These are phyloP conservation scores for Neogale vison DNA, from an alignment of 2,113 vertebrate species.

Conservation along the genomic window DNA sequence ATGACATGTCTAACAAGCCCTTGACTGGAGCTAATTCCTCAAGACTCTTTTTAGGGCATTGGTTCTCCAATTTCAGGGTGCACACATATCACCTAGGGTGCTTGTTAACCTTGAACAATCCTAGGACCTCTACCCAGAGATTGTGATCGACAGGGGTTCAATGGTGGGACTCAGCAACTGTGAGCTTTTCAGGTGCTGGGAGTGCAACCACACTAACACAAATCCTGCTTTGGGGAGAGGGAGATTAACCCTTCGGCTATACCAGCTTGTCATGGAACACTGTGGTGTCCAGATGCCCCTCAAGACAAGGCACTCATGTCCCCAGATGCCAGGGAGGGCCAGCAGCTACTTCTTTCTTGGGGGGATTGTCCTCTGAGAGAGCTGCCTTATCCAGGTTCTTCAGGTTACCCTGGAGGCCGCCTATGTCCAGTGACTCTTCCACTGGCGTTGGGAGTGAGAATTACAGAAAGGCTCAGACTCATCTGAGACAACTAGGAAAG, in stretches of 20 bases:
- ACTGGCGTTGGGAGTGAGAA: not conserved
- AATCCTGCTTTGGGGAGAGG: not conserved
- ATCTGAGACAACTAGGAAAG: not conserved
- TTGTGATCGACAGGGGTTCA: not conserved
- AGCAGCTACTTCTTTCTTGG: not conserved
- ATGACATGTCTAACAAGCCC: not conserved
- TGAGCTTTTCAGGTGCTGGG: not conserved
- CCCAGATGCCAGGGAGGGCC: not conserved
- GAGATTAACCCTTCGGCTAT: not conserved
- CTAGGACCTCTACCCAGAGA: not conserved
- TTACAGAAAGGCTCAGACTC: not conserved
- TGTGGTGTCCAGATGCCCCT: not conserved
- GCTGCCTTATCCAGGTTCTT: not conserved
- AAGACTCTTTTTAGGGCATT: not conserved
- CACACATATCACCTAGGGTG: no score
- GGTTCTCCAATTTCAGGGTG: not conserved
- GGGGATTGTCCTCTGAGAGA: not conserved
- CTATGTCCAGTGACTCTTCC: not conserved
- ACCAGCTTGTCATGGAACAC: fast-evolving
- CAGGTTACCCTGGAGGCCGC: not conserved
- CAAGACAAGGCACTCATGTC: not conserved
- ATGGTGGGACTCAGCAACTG: not conserved
- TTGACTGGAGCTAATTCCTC: not conserved
- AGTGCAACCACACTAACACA: not conserved
- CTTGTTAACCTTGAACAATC: not conserved